Evolutionary conservation across 2,113 vertebrate genomes (phyloP).

Genomic region (Pangasianodon gigas): DNA sequence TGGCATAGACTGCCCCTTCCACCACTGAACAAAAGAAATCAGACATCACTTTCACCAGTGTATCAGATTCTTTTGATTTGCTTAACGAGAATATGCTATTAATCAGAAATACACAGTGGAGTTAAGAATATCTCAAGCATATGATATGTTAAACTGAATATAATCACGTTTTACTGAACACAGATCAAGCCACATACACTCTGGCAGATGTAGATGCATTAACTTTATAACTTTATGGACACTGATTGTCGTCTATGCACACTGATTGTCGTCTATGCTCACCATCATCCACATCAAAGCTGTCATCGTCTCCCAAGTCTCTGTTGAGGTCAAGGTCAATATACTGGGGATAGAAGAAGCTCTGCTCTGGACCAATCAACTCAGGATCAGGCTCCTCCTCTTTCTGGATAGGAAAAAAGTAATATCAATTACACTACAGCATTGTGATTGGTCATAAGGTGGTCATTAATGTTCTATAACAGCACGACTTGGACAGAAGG

Average conservation of each 20-base stretch:
- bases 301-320: conserved; percentile 75
- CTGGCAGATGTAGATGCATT: not conserved
- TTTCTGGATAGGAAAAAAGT: conserved; percentile 59
- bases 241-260: conserved; percentile 42
- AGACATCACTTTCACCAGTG: conserved; percentile 7
- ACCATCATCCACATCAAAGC: conserved; percentile 84
- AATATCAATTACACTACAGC: not conserved
- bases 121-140: not conserved
- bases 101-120: not conserved
- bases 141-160: not conserved
- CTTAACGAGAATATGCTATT: not conserved
- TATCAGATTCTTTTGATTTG: not conserved
- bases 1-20: conserved; percentile 83
- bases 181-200: not conserved
- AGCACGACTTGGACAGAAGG: not conserved
- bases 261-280: conserved; percentile 64
- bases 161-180: not conserved
- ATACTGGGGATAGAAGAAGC: conserved; percentile 78
- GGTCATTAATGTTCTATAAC: not conserved
- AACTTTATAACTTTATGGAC: not conserved
- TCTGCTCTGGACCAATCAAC: conserved; percentile 77
- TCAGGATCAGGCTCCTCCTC: conserved; percentile 78
- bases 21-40: conserved; percentile 73
- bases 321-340: conserved; percentile 78
- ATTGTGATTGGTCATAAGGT: not conserved